Evolutionary conservation across 2,113 vertebrate genomes (phyloP).

Genomic region (Lonchura striata): DNA sequence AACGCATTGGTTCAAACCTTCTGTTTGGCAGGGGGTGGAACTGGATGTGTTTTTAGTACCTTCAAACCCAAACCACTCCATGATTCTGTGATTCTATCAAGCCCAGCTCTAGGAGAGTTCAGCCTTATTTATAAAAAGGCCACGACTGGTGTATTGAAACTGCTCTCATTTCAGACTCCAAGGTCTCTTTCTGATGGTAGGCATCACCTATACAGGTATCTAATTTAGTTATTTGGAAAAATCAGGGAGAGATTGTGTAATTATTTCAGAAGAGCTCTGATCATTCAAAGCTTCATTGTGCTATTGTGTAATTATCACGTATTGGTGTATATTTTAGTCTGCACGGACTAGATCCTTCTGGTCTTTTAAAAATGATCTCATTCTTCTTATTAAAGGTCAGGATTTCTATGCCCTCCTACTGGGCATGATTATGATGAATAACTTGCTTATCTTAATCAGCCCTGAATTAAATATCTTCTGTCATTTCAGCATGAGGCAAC

Average conservation of each 20-base stretch:
- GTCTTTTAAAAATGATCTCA: neutral
- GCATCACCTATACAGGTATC: neutral
- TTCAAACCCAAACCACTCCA: neutral
- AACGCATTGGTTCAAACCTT: fast-evolving
- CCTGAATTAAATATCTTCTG: slow-evolving; percentile 42
- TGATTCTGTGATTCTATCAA: neutral
- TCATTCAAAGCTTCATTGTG: neutral
- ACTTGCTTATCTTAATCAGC: slow-evolving; percentile 48
- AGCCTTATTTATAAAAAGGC: fast-evolving
- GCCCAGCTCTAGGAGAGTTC: neutral
- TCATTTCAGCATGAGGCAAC: slow-evolving; percentile 21
- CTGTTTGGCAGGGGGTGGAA: neutral
- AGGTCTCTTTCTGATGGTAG: neutral
- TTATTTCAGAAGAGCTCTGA: neutral
- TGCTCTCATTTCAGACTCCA: neutral
- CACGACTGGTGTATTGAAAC: neutral
- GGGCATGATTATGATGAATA: slow-evolving; percentile 50
- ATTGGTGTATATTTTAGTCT: neutral
- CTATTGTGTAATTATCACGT: neutral
- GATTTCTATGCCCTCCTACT: neutral
- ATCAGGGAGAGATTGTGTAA: neutral
- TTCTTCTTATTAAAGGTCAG: slow-evolving; percentile 44
- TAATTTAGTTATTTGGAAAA: neutral
- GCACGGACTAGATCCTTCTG: neutral
- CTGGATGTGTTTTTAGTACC: neutral